Evolutionary conservation across 2,797 vertebrate species (phyloP).

Genomic region (Tokudaia muenninki): DNA sequence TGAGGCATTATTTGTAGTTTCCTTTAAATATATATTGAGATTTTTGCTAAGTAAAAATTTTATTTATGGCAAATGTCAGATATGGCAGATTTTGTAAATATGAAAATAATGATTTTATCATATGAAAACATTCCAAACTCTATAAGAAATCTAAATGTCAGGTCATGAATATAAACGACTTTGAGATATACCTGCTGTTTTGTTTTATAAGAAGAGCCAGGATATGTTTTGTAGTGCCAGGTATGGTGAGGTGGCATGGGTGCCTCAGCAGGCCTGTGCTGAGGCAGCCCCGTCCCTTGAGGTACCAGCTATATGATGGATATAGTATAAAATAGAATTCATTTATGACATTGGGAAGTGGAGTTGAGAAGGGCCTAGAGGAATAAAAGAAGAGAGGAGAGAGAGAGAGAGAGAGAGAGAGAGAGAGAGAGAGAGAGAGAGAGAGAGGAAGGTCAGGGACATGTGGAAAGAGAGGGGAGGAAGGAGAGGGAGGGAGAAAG

Average conservation of each 20-base stretch:
- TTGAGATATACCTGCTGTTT: constrained; percentile 35
- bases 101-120: constrained; percentile 56
- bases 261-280: too few species aligned
- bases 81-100: constrained; percentile 41
- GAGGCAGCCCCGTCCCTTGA: neutral
- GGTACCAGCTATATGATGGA: neutral
- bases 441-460: too few species aligned
- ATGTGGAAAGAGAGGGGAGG: too few species aligned
- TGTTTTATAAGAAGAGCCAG: neutral
- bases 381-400: too few species aligned
- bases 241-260: neutral
- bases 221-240: neutral
- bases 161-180: constrained; percentile 38
- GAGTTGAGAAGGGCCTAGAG: neutral
- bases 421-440: too few species aligned
- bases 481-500: neutral
- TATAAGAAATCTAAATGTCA: constrained; percentile 67
- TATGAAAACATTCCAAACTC: constrained; percentile 48
- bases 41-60: constrained; percentile 55
- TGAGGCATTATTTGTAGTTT: neutral
- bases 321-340: neutral
- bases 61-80: constrained; percentile 61
- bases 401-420: too few species aligned
- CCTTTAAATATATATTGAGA: constrained; percentile 27
- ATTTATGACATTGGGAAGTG: neutral